phyloP scores from a whole-genome alignment of 2,888 invertebrate species.

The Orthonevra nobilis region DNA sequence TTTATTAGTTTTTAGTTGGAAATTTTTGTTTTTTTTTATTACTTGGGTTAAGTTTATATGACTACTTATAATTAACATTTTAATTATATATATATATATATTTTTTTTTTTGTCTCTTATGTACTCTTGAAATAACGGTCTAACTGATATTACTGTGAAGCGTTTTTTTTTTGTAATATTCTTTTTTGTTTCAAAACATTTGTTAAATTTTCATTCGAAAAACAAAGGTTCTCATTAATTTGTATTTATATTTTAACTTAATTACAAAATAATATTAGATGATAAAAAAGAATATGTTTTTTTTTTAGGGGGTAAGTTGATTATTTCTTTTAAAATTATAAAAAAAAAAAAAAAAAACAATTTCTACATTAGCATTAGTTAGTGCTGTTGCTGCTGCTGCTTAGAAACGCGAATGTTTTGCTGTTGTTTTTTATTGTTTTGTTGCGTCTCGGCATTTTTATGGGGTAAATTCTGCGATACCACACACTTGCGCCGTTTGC shows the following conservation, averaged over 20 bases:
- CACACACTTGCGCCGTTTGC: conserved; percentile 19
- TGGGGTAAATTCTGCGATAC: conserved; percentile 19
- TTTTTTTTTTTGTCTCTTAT: conserved; percentile 32
- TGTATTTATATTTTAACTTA: conserved; percentile 61
- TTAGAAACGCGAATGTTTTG: conserved; percentile 48
- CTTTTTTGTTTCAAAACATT: conserved; percentile 21
- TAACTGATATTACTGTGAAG: conserved; percentile 33
- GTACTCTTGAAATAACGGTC: conserved; percentile 53
- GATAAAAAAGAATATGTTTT: conserved; percentile 37
- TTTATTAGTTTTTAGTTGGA: conserved; percentile 35
- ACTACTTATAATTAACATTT: conserved; percentile 68
- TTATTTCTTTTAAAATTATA: too few species aligned
- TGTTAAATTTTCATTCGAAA: conserved; percentile 36
- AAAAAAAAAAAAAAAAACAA: too few species aligned
- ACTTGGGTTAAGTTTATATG: conserved; percentile 65
- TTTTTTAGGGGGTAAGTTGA: conserved; percentile 8
- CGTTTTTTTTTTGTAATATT: conserved; percentile 13
- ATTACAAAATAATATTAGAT: conserved; percentile 67
- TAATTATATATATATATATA: conserved; percentile 51
- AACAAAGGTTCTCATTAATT: conserved; percentile 47
- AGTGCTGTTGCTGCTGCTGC: conserved; percentile 37
- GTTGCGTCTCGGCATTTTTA: conserved; percentile 1
- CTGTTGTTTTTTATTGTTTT: too few species aligned
- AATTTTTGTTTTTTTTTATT: conserved; percentile 35
- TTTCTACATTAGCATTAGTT: conserved; percentile 36